These are phyloP conservation scores for Nebria ingens DNA, from an alignment of 1,140 invertebrate genomes.

Conservation along the genomic window DNA sequence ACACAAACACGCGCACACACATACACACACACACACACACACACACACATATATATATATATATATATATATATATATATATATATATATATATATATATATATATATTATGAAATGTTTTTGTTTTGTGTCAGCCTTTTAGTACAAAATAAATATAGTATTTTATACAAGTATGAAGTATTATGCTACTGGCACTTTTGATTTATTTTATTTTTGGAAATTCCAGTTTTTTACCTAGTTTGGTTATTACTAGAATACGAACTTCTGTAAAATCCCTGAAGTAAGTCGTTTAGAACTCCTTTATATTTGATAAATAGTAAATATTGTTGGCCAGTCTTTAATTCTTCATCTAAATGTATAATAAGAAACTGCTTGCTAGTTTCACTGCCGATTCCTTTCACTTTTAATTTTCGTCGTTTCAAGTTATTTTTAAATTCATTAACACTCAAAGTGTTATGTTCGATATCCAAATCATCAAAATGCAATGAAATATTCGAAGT, in stretches of 20 bases:
- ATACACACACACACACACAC: too few relatives aligned
- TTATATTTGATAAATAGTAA: slow-evolving; percentile 56
- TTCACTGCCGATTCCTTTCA: slow-evolving; percentile 43
- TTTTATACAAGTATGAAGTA: too few relatives aligned
- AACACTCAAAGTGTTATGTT: slow-evolving; percentile 40
- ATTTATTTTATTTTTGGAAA: too few relatives aligned
- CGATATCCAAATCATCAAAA: slow-evolving; percentile 53
- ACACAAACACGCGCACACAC: too few relatives aligned
- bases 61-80: too few relatives aligned
- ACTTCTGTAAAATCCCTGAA: slow-evolving; percentile 82
- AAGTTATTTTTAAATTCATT: slow-evolving; percentile 17
- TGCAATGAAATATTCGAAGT: slow-evolving; percentile 69
- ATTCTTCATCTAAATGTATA: slow-evolving; percentile 45
- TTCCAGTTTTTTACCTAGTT: too few relatives aligned
- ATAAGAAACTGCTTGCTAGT: slow-evolving; percentile 63
- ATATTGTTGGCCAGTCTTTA: slow-evolving; percentile 51
- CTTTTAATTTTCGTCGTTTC: slow-evolving; percentile 19
- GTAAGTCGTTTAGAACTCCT: slow-evolving; percentile 60
- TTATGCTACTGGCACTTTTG: too few relatives aligned
- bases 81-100: too few relatives aligned
- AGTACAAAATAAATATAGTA: too few relatives aligned
- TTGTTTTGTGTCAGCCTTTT: too few relatives aligned
- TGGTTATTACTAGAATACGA: slow-evolving; percentile 60
- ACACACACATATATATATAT: too few relatives aligned
- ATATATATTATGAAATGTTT: too few relatives aligned